Percentiles rank a stretch among this genome's conserved stretches.
Conservation (phyloP, 1,140 invertebrate genomes). For the Nilaparvata lugens region DNA sequence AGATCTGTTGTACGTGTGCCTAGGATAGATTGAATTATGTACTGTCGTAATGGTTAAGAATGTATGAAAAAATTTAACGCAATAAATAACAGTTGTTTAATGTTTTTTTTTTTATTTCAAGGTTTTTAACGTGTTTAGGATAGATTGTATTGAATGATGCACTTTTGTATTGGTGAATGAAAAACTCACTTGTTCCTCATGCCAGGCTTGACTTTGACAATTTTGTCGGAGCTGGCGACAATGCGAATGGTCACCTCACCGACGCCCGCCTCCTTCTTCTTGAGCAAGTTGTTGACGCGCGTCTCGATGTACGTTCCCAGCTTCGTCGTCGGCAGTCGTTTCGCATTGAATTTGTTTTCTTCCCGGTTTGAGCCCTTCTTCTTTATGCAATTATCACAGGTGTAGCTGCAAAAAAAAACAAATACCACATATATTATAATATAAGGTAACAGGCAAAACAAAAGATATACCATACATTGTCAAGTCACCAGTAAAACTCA, state of each 20-base stretch:
- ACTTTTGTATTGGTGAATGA: no score
- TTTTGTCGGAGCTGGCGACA: slow-evolving; percentile 93
- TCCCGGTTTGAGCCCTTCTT: slow-evolving; percentile 84
- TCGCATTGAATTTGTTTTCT: slow-evolving; percentile 97
- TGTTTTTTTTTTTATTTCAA: no score
- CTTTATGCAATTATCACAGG: slow-evolving; percentile 94
- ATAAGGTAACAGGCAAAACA: no score
- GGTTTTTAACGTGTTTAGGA: no score
- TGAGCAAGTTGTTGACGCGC: slow-evolving; percentile 94
- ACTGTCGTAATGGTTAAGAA: no score
- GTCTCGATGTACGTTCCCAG: slow-evolving; percentile 95
- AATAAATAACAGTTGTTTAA: no score
- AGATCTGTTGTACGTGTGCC: no score
- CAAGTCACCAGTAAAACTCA: no score
- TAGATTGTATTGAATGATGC: slow-evolving; percentile 1
- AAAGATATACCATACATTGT: no score
- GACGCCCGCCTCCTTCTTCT: slow-evolving; percentile 92
- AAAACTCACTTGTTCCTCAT: slow-evolving; percentile 65
- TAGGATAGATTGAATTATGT: no score
- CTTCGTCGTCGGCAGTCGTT: slow-evolving; percentile 85
- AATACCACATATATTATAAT: no score
- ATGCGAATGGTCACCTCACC: slow-evolving; percentile 97
- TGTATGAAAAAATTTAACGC: no score
- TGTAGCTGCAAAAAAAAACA: slow-evolving; percentile 62
- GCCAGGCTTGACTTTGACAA: slow-evolving; percentile 95